Evolutionary conservation across 2,113 vertebrate genomes (phyloP), one percentile per base, ranked within the genome.

Genomic region (Chaenocephalus aceratus): DNA sequence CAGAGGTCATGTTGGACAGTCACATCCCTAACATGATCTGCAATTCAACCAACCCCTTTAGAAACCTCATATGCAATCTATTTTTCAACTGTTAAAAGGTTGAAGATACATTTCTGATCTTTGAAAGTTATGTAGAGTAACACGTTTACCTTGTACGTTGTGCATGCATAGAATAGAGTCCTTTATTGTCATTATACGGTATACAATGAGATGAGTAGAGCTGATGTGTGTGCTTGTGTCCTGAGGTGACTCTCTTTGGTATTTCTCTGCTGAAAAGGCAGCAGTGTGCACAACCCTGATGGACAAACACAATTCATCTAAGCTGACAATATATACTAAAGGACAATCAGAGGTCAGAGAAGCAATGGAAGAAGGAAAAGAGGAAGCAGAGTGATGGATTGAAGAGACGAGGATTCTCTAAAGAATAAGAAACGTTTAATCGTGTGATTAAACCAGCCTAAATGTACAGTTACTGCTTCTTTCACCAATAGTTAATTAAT

Each of bases 291-390:
- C 57, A 65, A 88, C 65, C 82, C 56, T 13, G 51, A 62, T 62
- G 59, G 59, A 51, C 72, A 86, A 89, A 84, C 44, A 36, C 36
- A 64, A 52, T 69, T 73, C 10, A 15, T 80, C 75, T 58, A 30
- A 36, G 48, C 26, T 6, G 41, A 54, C 73, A 66, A 74, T 67
- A 80, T 77, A 83, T 74, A 54, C n/a, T 66, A 51, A 54, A 36
- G 26, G 53, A 72, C 67, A 74, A 73, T 79, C 46, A 18, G 58
- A 75, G 51, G 60, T 71, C 57, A 69, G 60, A 44, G 46, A 41
- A 45, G 21, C 44, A 72, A 58, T 10, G n/a, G 21, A 56, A 75
- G 11, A 70, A 11, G 30, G 41, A 62, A 62, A 53, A 62, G 18
- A 56, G 52, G 34, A 15, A 10, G 23, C 41, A 15, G 30, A 9